Conservation (phyloP, 2,113 vertebrate species). For the Nothocercus nigrocapillus region DNA sequence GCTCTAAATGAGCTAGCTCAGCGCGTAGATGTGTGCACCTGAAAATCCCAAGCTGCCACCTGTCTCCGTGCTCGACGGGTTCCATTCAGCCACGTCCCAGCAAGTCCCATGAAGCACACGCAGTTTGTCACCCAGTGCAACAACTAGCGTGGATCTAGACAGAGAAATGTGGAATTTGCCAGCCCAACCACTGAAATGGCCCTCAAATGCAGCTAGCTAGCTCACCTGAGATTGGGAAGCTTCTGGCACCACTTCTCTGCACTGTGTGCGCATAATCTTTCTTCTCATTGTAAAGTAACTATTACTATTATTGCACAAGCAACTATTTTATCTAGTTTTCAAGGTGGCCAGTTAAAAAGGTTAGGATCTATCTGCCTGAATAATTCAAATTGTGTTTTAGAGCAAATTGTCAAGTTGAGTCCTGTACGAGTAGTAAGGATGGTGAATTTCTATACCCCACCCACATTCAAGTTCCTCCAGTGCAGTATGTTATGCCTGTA, state of each 20-base stretch:
- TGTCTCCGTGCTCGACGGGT: not conserved
- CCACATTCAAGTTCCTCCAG: not conserved
- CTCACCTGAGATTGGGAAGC: not conserved
- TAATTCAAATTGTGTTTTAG: not conserved
- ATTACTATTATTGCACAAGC: not conserved
- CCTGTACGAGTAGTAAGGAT: not conserved
- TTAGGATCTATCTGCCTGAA: not conserved
- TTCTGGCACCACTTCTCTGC: not conserved
- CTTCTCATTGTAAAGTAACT: not conserved
- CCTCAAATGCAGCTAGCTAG: not conserved
- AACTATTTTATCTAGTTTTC: not conserved
- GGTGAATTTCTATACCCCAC: not conserved
- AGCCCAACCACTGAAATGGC: not conserved
- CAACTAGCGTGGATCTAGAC: not conserved
- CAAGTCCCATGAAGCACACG: not conserved
- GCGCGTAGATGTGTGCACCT: rapidly evolving
- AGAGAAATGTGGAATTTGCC: not conserved
- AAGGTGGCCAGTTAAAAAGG: not conserved
- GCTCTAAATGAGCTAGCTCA: not conserved
- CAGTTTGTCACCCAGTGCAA: not conserved
- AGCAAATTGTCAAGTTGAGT: not conserved
- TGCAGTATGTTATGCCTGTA: not conserved
- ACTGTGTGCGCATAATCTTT: not conserved
- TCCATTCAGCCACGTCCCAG: not conserved
- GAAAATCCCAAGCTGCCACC: not conserved